Conservation (phyloP, 2,888 invertebrate species). For the Protophormia terraenovae region DNA sequence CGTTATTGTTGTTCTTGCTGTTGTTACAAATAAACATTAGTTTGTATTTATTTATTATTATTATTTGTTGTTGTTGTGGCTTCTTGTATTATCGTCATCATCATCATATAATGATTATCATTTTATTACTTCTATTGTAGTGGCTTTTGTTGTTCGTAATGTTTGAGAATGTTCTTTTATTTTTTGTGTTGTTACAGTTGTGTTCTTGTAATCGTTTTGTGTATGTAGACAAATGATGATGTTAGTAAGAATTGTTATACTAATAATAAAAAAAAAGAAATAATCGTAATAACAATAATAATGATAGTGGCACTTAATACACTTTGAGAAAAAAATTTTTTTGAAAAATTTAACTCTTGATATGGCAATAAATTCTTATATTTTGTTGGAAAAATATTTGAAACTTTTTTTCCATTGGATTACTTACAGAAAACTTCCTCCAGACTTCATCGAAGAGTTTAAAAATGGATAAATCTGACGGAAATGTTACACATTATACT, state of each 20-base stretch:
- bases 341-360: no score
- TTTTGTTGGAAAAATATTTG: no score
- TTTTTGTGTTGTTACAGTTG: not conserved
- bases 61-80: slow-evolving; percentile 6
- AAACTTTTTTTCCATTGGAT: no score
- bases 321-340: slow-evolving; percentile 13
- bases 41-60: slow-evolving; percentile 40
- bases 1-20: not conserved
- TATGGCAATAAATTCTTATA: no score
- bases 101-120: slow-evolving; percentile 19
- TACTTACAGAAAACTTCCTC: no score
- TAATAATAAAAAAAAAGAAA: slow-evolving; percentile 29
- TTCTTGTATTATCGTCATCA: slow-evolving; percentile 40
- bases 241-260: slow-evolving; percentile 41
- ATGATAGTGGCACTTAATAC: not conserved
- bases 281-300: not conserved
- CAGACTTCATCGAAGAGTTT: no score
- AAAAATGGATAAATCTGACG: no score
- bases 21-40: slow-evolving; percentile 33
- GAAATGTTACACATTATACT: no score
- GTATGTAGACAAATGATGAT: slow-evolving; percentile 39
- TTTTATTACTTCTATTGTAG: slow-evolving; percentile 34
- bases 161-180: not conserved
- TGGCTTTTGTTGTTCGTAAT: not conserved
- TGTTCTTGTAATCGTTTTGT: slow-evolving; percentile 44